Base-by-base conservation (phyloP, 2,797 vertebrate genomes). In the Sebastes taczanowskii region DNA sequence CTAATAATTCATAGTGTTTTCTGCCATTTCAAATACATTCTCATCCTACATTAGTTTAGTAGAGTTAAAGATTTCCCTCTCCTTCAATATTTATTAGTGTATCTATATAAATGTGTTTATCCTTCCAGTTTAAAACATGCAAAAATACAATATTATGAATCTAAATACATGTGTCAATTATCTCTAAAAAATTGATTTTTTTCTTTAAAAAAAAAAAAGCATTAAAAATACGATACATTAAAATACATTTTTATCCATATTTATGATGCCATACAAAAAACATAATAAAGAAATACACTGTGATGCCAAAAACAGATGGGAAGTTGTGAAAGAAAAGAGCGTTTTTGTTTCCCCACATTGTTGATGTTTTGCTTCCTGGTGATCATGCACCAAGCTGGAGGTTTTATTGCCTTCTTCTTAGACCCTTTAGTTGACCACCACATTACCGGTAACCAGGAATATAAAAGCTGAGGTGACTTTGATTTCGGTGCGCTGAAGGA, bases 41-140 rank as follows among this genome's bases (percentile, higher is more conserved):
- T 6, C 38, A 16, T 42, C 38, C 38, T 42, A 42, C 8, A 85
- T 80, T 71, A 64, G 75, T 77, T 64, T 38, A 61, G 29, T 72
- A 77, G 30, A 68, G 61, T 86, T 72, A 71, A 32, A 77, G 10
- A 56, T 74, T 59, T 59, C 35, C 30, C 34, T 32, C 25, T 64
- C 73, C 34, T 74, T 77, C 46, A 55, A 34, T 58, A 71, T 75
- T 58, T 34, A 82, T 83, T 87, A 84, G 52, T 86, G 32, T 42
- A 10, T 82, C 34, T 13, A 78, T 74, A 80, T 30, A 76, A 32
- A 53, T 71, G 2, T 38, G 11, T 76, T 80, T 46, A 82, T 56
- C 52, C 34, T 79, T 89, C 71, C 66, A 86, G 65, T 78, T 86
- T 25, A 81, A 84, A 65, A 11, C 16, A 70, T 63, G 84, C 25